Evolutionary conservation across 1,140 invertebrate genomes (phyloP).

Genomic region (Mycetomoellerius zeteki): DNA sequence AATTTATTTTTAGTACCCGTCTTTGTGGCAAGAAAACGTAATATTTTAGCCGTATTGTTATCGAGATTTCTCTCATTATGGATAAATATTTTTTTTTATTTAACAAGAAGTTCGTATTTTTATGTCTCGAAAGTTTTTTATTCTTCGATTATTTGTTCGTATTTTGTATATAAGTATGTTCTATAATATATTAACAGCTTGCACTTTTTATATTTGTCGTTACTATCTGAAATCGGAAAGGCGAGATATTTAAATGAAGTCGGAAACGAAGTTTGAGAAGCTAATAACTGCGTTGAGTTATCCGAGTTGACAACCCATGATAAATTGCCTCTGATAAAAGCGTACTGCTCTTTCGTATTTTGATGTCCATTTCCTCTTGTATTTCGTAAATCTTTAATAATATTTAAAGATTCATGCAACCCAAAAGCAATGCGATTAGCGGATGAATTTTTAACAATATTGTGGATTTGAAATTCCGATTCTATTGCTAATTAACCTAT

Average conservation of each 20-base stretch:
- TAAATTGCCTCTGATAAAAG: constrained; percentile 73
- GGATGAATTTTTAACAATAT: constrained; percentile 10
- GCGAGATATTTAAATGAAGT: constrained; percentile 56
- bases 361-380: constrained; percentile 26
- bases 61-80: background rate
- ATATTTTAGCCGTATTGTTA: constrained; percentile 1
- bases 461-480: background rate
- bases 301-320: constrained; percentile 37
- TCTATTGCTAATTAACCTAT: background rate
- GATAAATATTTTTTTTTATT: constrained; percentile 22
- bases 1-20: constrained; percentile 46
- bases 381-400: constrained; percentile 34
- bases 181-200: background rate
- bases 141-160: background rate
- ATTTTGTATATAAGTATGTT: background rate
- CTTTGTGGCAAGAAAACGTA: background rate
- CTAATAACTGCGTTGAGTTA: constrained; percentile 55
- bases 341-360: constrained; percentile 57
- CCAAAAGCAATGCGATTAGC: background rate
- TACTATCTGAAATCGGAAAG: constrained; percentile 15
- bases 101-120: background rate
- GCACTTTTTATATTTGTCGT: constrained; percentile 21
- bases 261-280: constrained; percentile 30
- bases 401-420: background rate
- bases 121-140: background rate